Conservation (phyloP, 2,113 vertebrate species). For the Engraulis encrasicolus region DNA sequence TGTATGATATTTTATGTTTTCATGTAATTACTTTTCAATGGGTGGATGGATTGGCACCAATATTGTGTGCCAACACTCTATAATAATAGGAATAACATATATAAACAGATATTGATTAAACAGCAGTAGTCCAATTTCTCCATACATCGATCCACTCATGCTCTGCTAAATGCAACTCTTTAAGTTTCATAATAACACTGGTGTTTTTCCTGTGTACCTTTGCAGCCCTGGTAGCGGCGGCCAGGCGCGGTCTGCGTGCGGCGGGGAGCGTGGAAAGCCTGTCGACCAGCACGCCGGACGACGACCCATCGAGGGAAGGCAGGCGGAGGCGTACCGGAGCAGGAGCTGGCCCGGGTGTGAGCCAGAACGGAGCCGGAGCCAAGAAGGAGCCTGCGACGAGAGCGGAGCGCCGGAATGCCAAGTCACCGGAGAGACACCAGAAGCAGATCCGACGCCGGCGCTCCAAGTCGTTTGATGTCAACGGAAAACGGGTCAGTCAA, state of each 20-base stretch:
- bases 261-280: neutral
- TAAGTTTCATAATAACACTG: no score
- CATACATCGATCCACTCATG: no score
- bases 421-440: constrained; percentile 44
- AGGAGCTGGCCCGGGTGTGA: no score
- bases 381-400: constrained; percentile 21
- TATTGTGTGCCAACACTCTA: no score
- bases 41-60: no score
- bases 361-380: constrained; percentile 9
- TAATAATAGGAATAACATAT: no score
- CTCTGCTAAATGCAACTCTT: no score
- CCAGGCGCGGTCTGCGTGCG: constrained; percentile 30
- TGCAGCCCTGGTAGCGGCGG: neutral
- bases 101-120: no score
- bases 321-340: neutral
- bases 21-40: no score
- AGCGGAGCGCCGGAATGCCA: constrained; percentile 35
- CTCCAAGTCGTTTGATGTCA: constrained; percentile 50
- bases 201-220: constrained; percentile 36
- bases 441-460: constrained; percentile 45
- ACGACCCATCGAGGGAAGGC: constrained; percentile 33
- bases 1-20: no score
- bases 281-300: neutral
- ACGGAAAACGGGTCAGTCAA: constrained; percentile 38
- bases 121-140: no score